These are phyloP conservation scores for Eupithecia dodoneata DNA, from an alignment of 2,888 invertebrate genomes.

Conservation along the genomic window DNA sequence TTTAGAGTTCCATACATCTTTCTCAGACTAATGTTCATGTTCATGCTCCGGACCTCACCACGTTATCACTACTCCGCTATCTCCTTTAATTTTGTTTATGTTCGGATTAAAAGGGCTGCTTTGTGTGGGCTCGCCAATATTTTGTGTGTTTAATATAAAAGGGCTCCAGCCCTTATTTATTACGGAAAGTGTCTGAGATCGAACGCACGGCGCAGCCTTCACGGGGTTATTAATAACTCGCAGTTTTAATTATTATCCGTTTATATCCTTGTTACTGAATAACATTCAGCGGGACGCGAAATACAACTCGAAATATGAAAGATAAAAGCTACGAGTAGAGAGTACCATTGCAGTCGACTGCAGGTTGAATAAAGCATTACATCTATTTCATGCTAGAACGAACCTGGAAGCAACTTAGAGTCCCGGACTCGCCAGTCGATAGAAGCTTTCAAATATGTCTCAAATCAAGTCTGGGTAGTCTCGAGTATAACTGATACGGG, in stretches of 20 bases:
- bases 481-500: not conserved
- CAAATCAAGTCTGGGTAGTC: not conserved
- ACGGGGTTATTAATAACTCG: not conserved
- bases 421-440: not conserved
- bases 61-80: slow-evolving; percentile 11
- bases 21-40: not conserved
- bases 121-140: slow-evolving; percentile 51
- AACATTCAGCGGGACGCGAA: not conserved
- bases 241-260: not conserved
- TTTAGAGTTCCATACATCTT: not conserved
- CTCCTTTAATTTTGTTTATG: slow-evolving; percentile 68
- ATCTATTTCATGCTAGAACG: not conserved
- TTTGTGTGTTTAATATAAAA: slow-evolving; percentile 56
- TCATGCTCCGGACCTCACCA: not conserved
- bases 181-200: slow-evolving; percentile 19
- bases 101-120: slow-evolving; percentile 65
- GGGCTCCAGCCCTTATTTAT: slow-evolving; percentile 31
- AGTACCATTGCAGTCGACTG: not conserved
- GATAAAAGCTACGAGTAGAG: not conserved
- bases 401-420: not conserved
- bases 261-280: not conserved
- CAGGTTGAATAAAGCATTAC: not conserved
- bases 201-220: slow-evolving; percentile 11
- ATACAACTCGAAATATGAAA: not conserved
- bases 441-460: not conserved